A percentile compares a stretch with the other conserved stretches of the same genome.
phyloP scores from a whole-genome alignment of 2,888 invertebrate species.

The Parapristionchus giblindavisi region DNA sequence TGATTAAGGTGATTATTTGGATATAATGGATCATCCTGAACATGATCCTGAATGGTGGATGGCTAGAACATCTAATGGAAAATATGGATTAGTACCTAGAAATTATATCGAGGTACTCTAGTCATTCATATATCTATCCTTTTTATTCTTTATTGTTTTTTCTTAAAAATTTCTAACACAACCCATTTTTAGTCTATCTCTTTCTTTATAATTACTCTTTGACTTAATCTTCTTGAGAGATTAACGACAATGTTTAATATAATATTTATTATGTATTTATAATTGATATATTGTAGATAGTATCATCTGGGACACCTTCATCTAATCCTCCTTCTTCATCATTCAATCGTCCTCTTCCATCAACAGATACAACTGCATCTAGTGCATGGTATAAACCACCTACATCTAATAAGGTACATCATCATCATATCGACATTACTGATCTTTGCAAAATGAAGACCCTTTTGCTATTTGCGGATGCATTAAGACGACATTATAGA shows the following conservation, averaged over 20 bases:
- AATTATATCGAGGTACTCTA: slow-evolving; percentile 73
- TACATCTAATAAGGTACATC: too few relatives aligned
- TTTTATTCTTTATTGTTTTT: not conserved
- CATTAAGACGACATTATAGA: too few relatives aligned
- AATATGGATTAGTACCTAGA: slow-evolving; percentile 90
- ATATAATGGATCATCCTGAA: slow-evolving; percentile 92
- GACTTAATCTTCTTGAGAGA: too few relatives aligned
- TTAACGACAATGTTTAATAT: not conserved
- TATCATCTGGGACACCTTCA: too few relatives aligned
- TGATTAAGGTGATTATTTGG: slow-evolving; percentile 80
- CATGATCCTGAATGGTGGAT: slow-evolving; percentile 99
- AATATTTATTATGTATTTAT: not conserved
- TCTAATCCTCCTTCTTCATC: slow-evolving; percentile 2
- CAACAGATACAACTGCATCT: not conserved
- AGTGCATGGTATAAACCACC: slow-evolving; percentile 34
- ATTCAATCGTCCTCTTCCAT: not conserved
- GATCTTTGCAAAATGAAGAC: not conserved
- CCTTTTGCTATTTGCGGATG: not conserved
- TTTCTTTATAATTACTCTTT: not conserved
- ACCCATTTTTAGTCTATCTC: too few relatives aligned
- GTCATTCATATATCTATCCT: not conserved
- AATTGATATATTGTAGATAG: slow-evolving; percentile 2
- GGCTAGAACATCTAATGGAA: slow-evolving; percentile 90
- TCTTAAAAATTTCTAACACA: too few relatives aligned
- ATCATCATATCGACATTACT: too few relatives aligned